phyloP scores from a whole-genome alignment of 2,113 vertebrate species.

The Phodopus roborovskii region DNA sequence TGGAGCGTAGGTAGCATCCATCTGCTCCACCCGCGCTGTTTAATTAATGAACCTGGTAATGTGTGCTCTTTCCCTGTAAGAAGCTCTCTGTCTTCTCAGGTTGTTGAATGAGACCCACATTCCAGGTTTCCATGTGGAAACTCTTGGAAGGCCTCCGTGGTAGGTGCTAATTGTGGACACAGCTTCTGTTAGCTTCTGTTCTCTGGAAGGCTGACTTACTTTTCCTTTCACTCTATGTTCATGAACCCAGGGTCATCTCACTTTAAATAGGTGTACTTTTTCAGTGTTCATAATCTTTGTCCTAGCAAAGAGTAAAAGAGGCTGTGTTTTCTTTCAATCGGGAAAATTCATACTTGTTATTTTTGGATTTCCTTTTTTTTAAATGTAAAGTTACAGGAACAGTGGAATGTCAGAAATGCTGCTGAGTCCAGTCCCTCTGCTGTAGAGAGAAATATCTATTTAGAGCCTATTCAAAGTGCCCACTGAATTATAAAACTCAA shows the following conservation, averaged over 20 bases:
- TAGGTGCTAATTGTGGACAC: slow-evolving; percentile 86
- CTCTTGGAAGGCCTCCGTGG: slow-evolving; percentile 72
- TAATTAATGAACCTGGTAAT: slow-evolving; percentile 98
- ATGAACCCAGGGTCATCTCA: background rate
- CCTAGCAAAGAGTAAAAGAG: slow-evolving; percentile 21
- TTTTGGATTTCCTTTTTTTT: slow-evolving; percentile 29
- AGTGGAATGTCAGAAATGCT: slow-evolving; percentile 1
- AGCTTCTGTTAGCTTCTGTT: slow-evolving; percentile 67
- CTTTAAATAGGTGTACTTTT: background rate
- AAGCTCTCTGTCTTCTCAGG: slow-evolving; percentile 91
- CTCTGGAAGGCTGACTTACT: slow-evolving; percentile 65
- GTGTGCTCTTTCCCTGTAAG: slow-evolving; percentile 88
- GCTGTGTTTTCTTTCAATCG: background rate
- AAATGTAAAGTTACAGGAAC: slow-evolving; percentile 60
- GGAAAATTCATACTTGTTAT: slow-evolving; percentile 2
- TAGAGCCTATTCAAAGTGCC: slow-evolving; percentile 48
- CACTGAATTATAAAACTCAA: slow-evolving; percentile 14
- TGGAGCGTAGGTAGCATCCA: slow-evolving; percentile 96
- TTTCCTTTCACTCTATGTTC: slow-evolving; percentile 56
- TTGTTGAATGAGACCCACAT: slow-evolving; percentile 91
- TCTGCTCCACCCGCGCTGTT: slow-evolving; percentile 95
- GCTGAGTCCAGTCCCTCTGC: slow-evolving; percentile 2
- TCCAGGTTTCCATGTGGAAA: slow-evolving; percentile 85
- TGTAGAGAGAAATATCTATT: slow-evolving; percentile 16
- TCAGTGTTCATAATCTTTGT: slow-evolving; percentile 23